These are phyloP conservation scores for Sterna hirundo DNA, from an alignment of 2,113 vertebrate species.

Conservation along the genomic window DNA sequence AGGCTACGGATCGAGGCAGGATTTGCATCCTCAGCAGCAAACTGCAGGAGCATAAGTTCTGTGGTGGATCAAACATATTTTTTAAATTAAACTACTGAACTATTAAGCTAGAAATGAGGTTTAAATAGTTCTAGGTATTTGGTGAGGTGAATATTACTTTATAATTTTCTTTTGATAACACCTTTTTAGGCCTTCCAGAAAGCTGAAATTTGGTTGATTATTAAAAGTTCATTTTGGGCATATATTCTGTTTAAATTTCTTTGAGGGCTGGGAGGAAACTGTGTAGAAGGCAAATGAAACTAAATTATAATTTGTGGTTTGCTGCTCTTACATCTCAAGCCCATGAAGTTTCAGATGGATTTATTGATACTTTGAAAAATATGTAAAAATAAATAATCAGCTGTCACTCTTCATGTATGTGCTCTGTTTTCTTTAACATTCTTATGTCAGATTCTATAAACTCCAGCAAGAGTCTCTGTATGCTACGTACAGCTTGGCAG, in stretches of 20 bases:
- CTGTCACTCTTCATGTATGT: constrained; percentile 30
- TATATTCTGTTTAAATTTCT: not conserved
- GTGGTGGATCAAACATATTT: not conserved
- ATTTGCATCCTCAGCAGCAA: not conserved
- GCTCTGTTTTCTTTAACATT: constrained; percentile 55
- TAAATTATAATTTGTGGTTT: not conserved
- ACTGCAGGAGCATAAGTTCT: not conserved
- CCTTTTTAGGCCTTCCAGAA: not conserved
- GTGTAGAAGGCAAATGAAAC: not conserved
- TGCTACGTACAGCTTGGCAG: not conserved
- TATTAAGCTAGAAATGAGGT: not conserved
- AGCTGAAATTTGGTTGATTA: not conserved
- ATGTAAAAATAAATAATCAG: constrained; percentile 28
- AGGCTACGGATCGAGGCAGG: not conserved
- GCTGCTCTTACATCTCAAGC: not conserved
- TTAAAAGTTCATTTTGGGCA: constrained; percentile 2
- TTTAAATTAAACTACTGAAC: not conserved
- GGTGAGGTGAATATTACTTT: not conserved
- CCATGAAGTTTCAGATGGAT: constrained; percentile 19
- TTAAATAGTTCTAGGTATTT: not conserved
- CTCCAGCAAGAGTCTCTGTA: not conserved
- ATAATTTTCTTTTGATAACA: not conserved
- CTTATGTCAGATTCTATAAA: constrained; percentile 38
- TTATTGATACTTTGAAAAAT: constrained; percentile 51
- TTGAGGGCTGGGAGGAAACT: not conserved